Evolutionary conservation across 2,888 invertebrate genomes (phyloP), one percentile per base, ranked within the genome.

Genomic region (Macrosiphum euphorbiae): DNA sequence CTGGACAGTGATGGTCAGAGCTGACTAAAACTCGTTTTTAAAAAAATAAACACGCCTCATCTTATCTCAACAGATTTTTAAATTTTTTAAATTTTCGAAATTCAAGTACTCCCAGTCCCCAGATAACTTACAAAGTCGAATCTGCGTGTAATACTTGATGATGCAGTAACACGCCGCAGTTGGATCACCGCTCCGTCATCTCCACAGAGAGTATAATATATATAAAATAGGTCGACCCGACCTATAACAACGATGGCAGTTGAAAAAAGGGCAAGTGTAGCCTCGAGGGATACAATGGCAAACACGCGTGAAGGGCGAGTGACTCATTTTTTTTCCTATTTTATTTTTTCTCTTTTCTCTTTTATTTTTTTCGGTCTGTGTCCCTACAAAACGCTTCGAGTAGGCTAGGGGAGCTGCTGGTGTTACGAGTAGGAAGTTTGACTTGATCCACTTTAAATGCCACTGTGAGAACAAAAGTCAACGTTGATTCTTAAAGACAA

Each of bases 231-330:
- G 52, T 50, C 78, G 88, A 52, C 47, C 92, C 47, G 86, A 92
- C 61, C 87, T 92, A 87, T 20, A 44, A 92, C 87, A 84, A 41
- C 20, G 61, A 78, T n/a, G 50, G 47, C 35, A 52, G 78, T 26
- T 50, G 44, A 41, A 67, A 93, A 90, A 90, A 94, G 90, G 94
- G 86, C 90, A 94, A 94, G 84, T 85, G 58, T 93, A 61, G 90
- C 94, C 94, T 87, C 94, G 90, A 50, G 94, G 94, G 94, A 94
- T 55, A 93, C 94, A 90, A 90, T 67, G 90, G 86, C 90, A 94
- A 90, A 90, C 90, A 86, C 90, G 90, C 90, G 90, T 67, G 94
- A 90, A 90, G 94, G 90, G 90, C 94, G 94, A 90, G 86, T 94
- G 94, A 94, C 90, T 94, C 94, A 94, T 90, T 89, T 93, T 89